Base-by-base conservation (phyloP, 1,140 invertebrate genomes). In the Drosophila triauraria region DNA sequence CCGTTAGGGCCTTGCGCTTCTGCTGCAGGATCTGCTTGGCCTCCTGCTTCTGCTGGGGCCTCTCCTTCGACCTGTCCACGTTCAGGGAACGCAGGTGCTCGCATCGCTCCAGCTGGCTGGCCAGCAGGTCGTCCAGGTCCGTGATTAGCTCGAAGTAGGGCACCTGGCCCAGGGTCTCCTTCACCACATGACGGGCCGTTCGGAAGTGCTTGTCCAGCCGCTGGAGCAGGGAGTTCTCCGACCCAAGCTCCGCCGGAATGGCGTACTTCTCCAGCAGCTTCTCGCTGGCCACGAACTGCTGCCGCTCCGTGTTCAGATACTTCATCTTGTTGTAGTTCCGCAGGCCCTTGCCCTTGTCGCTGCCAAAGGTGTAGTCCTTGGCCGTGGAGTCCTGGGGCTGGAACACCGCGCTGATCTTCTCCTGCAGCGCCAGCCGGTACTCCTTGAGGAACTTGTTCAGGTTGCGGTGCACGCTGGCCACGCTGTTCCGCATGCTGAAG, bases 401-500 rank as follows among this genome's bases (percentile, higher is more conserved):
- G 38, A 93, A 92, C 0, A 93, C 81, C 7, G 81, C 71, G 32
- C 69, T 85, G 27, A 94, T 94, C 50, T 78, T 93, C 25, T 93
- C 86, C 23, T 93, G 93, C 32, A 95, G 46, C 13, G 79, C 64
- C 51, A 94, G 94, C 77, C 96, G 94, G 93, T 95, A 99, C 80
- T 98, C 96, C 81, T 97, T 96, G 4, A 98, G 95, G 78, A 96
- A 96, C 92, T 98, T 98, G 79, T 97, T 96, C 2, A 99, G 92
- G 25, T 96, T 97, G 74, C 96, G 95, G 88, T 99, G 98, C 1
- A 97, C 96, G 92, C 97, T 98, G 27, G 97, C 95, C 4, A 98
- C 95, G 5, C 96, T 96, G 76, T 97, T 96, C 77, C 97, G 98
- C 9, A 99, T 95, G n/a, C 97, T 95, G 95, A 97, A 99, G 91